Percentiles rank a stretch among this genome's conserved stretches.
Evolutionary conservation across 1,140 invertebrate species (phyloP).

Genomic region (Psix sp.): DNA sequence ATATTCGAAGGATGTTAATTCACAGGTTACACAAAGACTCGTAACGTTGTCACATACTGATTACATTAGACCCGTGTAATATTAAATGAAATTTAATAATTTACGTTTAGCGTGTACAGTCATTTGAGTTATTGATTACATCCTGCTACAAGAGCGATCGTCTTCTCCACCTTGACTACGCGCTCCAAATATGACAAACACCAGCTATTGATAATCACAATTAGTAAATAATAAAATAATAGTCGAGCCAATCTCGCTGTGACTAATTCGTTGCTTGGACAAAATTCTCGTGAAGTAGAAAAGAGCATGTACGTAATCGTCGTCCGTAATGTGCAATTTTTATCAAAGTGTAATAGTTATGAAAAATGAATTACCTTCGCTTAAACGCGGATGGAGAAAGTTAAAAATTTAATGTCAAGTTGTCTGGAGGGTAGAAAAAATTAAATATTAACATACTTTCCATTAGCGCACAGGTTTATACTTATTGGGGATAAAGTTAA

Average conservation of each 20-base stretch:
- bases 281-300: too few relatives aligned
- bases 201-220: too few relatives aligned
- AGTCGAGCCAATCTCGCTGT: too few relatives aligned
- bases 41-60: constrained; percentile 35
- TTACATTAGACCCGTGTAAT: constrained; percentile 67
- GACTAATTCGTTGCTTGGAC: too few relatives aligned
- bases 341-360: constrained; percentile 22
- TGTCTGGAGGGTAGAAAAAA: constrained; percentile 61
- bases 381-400: constrained; percentile 7
- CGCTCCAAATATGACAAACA: constrained; percentile 23
- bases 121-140: constrained; percentile 70
- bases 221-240: too few relatives aligned
- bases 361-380: too few relatives aligned
- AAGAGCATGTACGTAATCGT: too few relatives aligned
- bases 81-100: constrained; percentile 70
- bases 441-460: constrained; percentile 75
- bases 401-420: constrained; percentile 45
- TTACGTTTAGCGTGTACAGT: constrained; percentile 64
- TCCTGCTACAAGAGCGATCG: constrained; percentile 61
- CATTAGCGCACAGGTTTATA: constrained; percentile 73
- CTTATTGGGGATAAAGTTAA: constrained; percentile 73
- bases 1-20: too few relatives aligned
- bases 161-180: constrained; percentile 49
- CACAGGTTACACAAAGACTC: not conserved
- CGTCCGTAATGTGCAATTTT: too few relatives aligned